A percentile compares a stretch with the other conserved stretches of the same genome.
Evolutionary conservation across 2,113 vertebrate genomes (phyloP).

Genomic region (Prionailurus bengalensis): DNA sequence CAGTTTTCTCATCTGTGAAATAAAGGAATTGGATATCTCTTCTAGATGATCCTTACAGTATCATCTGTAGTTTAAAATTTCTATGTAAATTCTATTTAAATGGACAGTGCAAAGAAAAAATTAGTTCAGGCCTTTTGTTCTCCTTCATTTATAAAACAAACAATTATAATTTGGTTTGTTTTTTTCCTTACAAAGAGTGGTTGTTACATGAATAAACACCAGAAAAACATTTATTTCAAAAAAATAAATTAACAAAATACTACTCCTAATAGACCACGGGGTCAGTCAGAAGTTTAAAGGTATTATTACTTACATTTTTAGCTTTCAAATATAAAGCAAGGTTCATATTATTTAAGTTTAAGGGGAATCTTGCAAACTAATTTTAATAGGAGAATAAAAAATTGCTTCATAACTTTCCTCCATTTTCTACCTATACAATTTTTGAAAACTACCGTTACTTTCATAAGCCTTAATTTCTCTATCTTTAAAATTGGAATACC

Average conservation of each 20-base stretch:
- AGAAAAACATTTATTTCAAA: constrained; percentile 9
- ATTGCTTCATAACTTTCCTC: neutral
- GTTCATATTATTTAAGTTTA: neutral
- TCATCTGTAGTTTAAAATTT: neutral
- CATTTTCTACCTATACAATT: neutral
- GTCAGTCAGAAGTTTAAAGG: neutral
- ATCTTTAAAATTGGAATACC: neutral
- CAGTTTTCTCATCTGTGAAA: constrained; percentile 38
- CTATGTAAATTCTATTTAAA: neutral
- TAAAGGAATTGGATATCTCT: neutral
- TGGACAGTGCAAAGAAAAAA: neutral
- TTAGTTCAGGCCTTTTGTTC: neutral
- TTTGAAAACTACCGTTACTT: neutral
- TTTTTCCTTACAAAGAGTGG: neutral
- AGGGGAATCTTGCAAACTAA: neutral
- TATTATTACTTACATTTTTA: neutral
- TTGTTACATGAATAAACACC: neutral
- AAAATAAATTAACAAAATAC: neutral
- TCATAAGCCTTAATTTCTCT: neutral
- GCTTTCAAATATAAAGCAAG: constrained; percentile 23
- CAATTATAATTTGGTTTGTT: neutral
- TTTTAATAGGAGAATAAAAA: neutral
- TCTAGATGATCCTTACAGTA: neutral
- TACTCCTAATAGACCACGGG: neutral
- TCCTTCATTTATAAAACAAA: neutral